Evolutionary conservation across 2,888 invertebrate species (phyloP), one percentile per base, ranked within the genome.

Genomic region (Argyra leucocephala): DNA sequence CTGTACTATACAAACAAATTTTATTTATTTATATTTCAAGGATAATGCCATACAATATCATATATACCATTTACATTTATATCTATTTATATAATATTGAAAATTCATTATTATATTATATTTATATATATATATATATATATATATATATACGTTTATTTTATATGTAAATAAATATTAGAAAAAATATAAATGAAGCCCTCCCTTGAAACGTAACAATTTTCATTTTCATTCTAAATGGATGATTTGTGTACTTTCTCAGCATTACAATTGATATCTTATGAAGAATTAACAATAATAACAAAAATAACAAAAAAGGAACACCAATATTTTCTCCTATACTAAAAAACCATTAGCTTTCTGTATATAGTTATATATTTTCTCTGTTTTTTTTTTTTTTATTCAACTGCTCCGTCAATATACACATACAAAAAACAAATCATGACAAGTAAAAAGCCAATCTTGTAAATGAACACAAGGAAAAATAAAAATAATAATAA

Each of bases 191-290:
- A 31, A 31, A 31, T 10, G 12, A 31, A 31, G 7, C 12, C 31
- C 3, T 31, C 9, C 12, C 9, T 31, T n/a, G n/a, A n/a, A n/a
- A n/a, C n/a, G n/a, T n/a, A n/a, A n/a, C n/a, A n/a, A n/a, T 31
- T 31, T 31, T 31, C 12, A 31, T 31, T 31, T 31, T 7, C 18
- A 48, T 5, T 48, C 18, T 48, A 48, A 48, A 48, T 48, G 48
- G 48, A 48, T 48, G 48, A 48, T 48, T 48, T 15, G 48, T 48
- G 48, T 48, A 48, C 48, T 48, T 48, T 48, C 48, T 48, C 48
- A 48, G 48, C 48, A 48, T 48, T 48, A 48, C 48, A 48, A 48
- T 48, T 48, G 48, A 48, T 48, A 48, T 48, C 48, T 48, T 48
- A 48, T 18, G 18, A 18, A 48, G 48, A 48, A 48, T 48, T 15